Base-by-base conservation (phyloP, 1,140 invertebrate species). In the Zelostemma sp. region DNA sequence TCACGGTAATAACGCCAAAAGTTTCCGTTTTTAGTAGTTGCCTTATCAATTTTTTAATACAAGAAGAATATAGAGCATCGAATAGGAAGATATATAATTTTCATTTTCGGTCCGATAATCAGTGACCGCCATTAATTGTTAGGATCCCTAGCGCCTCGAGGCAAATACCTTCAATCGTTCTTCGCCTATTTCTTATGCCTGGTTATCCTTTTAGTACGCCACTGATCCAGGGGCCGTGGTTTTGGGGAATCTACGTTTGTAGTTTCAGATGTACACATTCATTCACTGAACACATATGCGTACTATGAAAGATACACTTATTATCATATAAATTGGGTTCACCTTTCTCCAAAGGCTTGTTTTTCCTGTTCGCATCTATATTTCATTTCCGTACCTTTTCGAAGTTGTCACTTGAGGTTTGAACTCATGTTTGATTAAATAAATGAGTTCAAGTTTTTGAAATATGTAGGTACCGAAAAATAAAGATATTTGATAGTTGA, bases 31-130 rank as follows among this genome's bases (percentile, higher is more conserved):
- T n/a, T n/a, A n/a, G n/a, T n/a, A n/a, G n/a, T n/a, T n/a, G n/a
- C n/a, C n/a, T n/a, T n/a, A n/a, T n/a, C n/a, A n/a, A n/a, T n/a
- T n/a, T n/a, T n/a, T n/a, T n/a, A n/a, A n/a, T n/a, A n/a, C n/a
- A n/a, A n/a, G n/a, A n/a, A n/a, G n/a, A n/a, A n/a, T n/a, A n/a
- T n/a, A n/a, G 9, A 38, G 12, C 11, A 12, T 15, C 43, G 25
- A 46, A 56, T 33, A 15, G 15, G 17, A n/a, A 50, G 40, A 43
- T 41, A 53, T 77, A 72, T 80, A 80, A 80, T 80, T 78, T 81
- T 78, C 68, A 75, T 80, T 79, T 78, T 77, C 63, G 68, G 68
- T 53, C 28, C 31, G 64, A 57, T 80, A 78, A 80, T 80, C 74
- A 68, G 59, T 64, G 70, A 46, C 58, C 68, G 47, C 49, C 25